Base-by-base conservation (phyloP, 2,888 invertebrate species). In the Drosophila multiciliata region DNA sequence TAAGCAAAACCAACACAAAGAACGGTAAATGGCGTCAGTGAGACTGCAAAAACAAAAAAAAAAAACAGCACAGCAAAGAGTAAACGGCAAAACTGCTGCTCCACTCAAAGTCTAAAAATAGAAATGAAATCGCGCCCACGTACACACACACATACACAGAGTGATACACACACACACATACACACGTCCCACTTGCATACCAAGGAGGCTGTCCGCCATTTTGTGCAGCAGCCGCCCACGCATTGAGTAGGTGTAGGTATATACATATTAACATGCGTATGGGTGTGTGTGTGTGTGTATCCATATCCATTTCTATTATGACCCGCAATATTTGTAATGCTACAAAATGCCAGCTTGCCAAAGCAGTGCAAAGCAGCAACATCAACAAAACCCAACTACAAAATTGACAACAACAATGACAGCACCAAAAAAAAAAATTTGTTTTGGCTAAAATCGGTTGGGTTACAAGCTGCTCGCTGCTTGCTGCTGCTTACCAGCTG, bases 51-150 rank as follows among this genome's bases (percentile, higher is more conserved):
- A 59, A 32, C 33, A n/a, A 17, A 36, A 7, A 23, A 26, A 48
- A 35, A 26, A 35, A 12, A n/a, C 12, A 52, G 53, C 38, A 64
- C 49, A 68, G 64, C 66, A 50, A 73, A 64, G 32, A 69, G 64
- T 61, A 64, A 64, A 75, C 38, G 57, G 65, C 75, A 66, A 38
- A 62, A 58, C 74, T 57, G 61, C 70, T 52, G 52, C 64, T 60
- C 40, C 42, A 54, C 62, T 63, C 69, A 50, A 64, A 64, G 66
- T 85, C 85, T 85, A 85, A 90, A 85, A 85, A 85, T 85, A 85
- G 88, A 89, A 82, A 87, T 85, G 90, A 89, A 85, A 85, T 88
- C 80, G 90, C 88, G 90, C 85, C 63, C 73, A 73, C 67, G 62
- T 67, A 71, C 67, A 73, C 62, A 65, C 53, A 64, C 49, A 49